Conservation (phyloP, 1,140 invertebrate species). For the Macrostomum lignano region DNA sequence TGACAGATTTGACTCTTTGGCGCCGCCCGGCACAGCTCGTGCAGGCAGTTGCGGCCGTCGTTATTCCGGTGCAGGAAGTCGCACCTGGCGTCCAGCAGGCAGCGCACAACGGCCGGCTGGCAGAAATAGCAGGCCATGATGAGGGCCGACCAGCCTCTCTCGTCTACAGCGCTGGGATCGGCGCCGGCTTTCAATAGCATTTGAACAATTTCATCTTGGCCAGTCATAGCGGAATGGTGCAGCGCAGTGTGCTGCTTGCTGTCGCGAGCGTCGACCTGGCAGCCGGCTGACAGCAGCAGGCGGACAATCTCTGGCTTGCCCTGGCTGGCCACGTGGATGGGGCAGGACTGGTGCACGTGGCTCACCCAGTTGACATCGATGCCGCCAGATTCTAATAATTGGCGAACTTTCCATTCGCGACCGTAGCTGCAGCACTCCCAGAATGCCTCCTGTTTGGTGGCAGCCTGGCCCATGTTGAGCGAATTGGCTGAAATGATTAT, state of each 20-base stretch:
- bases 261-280: slow-evolving; percentile 21
- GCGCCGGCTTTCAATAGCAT: slow-evolving; percentile 19
- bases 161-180: slow-evolving; percentile 21
- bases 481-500: too few relatives aligned
- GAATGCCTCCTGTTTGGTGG: slow-evolving; percentile 28
- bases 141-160: slow-evolving; percentile 26
- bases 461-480: slow-evolving; percentile 27
- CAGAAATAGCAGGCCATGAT: slow-evolving; percentile 26
- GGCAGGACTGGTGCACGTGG: slow-evolving; percentile 24
- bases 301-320: slow-evolving; percentile 24
- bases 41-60: slow-evolving; percentile 20
- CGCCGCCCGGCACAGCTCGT: slow-evolving; percentile 16
- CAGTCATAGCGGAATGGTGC: slow-evolving; percentile 28
- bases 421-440: slow-evolving; percentile 28
- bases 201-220: slow-evolving; percentile 20
- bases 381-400: slow-evolving; percentile 17
- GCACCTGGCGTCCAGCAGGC: slow-evolving; percentile 15
- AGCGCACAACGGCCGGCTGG: slow-evolving; percentile 14
- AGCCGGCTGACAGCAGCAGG: slow-evolving; percentile 18
- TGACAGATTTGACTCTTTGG: too few relatives aligned
- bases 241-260: slow-evolving; percentile 17
- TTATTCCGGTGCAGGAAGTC: slow-evolving; percentile 19
- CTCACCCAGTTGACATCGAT: slow-evolving; percentile 27
- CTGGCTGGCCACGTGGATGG: slow-evolving; percentile 26
- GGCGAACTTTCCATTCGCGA: slow-evolving; percentile 14